These are phyloP conservation scores for Temnothorax curvispinosus DNA, from an alignment of 1,140 invertebrate genomes.

Conservation along the genomic window DNA sequence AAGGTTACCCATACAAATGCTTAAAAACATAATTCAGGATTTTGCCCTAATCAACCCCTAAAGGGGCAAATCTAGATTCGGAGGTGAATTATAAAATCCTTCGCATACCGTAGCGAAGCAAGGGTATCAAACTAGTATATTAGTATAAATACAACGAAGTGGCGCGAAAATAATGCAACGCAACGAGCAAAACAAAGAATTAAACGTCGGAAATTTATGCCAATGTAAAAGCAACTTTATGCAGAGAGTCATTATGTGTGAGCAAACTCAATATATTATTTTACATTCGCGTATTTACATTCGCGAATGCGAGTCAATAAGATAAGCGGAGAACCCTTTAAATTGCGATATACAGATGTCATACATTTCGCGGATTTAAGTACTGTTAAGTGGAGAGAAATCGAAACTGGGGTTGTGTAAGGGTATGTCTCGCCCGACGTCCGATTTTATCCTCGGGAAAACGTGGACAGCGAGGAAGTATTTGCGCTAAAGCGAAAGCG, in stretches of 20 bases:
- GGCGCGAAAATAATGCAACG: not conserved
- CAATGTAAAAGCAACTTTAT: constrained; percentile 32
- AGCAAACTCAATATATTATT: constrained; percentile 18
- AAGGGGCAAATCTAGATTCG: no score
- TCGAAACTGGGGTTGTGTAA: not conserved
- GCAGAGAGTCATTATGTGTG: not conserved
- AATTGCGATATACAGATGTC: not conserved
- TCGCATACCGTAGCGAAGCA: no score
- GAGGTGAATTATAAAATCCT: no score
- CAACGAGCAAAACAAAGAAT: constrained; percentile 17
- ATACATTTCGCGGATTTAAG: not conserved
- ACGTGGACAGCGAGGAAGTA: constrained; percentile 49
- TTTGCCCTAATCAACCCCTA: no score
- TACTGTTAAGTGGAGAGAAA: not conserved
- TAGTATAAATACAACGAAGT: not conserved
- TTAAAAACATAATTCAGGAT: no score
- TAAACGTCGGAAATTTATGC: constrained; percentile 34
- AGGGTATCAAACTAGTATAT: no score
- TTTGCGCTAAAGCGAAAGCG: constrained; percentile 54
- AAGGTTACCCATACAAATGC: no score
- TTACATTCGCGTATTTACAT: constrained; percentile 37
- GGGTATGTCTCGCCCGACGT: not conserved
- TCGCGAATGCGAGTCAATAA: not conserved
- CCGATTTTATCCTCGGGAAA: constrained; percentile 47
- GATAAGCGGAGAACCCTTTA: not conserved